phyloP scores from a whole-genome alignment of 2,113 vertebrate genomes.

The Mixornis gularis region DNA sequence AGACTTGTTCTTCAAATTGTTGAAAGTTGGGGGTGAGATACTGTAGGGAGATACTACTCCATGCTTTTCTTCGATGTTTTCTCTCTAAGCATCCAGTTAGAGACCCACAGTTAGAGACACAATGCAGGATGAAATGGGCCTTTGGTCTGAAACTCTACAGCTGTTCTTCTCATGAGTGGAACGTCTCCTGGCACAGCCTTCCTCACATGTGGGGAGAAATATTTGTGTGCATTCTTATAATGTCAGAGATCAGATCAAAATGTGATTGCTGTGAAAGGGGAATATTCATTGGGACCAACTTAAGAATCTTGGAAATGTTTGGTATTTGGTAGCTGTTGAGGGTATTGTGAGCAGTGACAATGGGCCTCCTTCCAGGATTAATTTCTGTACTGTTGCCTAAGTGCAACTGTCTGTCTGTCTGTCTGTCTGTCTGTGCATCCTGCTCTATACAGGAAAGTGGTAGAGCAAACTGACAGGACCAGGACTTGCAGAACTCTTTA shows the following conservation, averaged over 20 bases:
- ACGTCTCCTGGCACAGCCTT: neutral
- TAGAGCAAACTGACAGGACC: neutral
- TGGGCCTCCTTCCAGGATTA: neutral
- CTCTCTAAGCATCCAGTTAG: neutral
- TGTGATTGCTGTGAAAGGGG: neutral
- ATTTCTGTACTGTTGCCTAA: neutral
- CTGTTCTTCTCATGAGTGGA: neutral
- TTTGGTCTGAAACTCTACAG: neutral
- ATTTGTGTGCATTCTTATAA: neutral
- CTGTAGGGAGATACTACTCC: neutral
- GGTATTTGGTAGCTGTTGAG: neutral
- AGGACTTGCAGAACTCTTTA: neutral
- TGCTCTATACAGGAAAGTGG: neutral
- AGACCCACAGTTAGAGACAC: neutral
- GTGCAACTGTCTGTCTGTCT: neutral
- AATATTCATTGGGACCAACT: neutral
- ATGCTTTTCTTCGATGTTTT: neutral
- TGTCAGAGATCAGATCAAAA: neutral
- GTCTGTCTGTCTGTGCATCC: neutral
- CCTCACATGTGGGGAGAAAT: neutral
- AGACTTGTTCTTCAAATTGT: neutral
- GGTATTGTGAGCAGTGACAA: neutral
- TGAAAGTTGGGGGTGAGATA: neutral
- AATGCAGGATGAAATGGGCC: neutral
- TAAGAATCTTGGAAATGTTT: neutral